Evolutionary conservation across 2,888 invertebrate genomes (phyloP).

Genomic region (Calameuta idolon): DNA sequence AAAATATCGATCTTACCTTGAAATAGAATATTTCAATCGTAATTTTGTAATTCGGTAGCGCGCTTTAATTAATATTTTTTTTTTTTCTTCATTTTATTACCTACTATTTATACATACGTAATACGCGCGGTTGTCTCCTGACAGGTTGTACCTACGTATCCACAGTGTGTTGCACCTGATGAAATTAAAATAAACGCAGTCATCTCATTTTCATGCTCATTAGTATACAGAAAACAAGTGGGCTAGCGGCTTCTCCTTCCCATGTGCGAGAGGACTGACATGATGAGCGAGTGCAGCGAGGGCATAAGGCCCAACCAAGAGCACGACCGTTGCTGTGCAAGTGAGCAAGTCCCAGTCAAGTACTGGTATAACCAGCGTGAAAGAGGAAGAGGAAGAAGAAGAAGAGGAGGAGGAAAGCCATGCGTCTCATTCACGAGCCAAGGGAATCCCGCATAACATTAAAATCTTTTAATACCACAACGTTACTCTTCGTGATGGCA

Average conservation of each 20-base stretch:
- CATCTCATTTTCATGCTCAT: conserved; percentile 65
- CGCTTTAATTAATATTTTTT: background rate
- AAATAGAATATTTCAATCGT: background rate
- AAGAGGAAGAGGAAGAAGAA: no score
- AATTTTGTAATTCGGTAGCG: background rate
- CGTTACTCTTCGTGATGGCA: conserved; percentile 4
- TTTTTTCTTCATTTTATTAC: no score
- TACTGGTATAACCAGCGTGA: background rate
- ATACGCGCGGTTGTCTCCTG: background rate
- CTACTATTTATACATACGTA: background rate
- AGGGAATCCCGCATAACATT: conserved; percentile 63
- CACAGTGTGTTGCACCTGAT: conserved; percentile 51
- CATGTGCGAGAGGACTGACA: conserved; percentile 34
- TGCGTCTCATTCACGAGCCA: conserved; percentile 32
- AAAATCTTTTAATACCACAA: conserved; percentile 43
- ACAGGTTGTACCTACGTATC: background rate
- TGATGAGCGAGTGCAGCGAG: conserved; percentile 20
- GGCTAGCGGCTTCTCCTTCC: conserved; percentile 52
- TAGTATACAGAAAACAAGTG: conserved; percentile 64
- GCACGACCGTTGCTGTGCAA: background rate
- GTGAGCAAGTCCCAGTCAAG: background rate
- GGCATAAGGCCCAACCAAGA: background rate
- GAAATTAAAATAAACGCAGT: conserved; percentile 64
- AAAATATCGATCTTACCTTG: no score
- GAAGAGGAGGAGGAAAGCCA: background rate